A percentile compares a stretch with the other conserved stretches of the same genome.
Evolutionary conservation across 2,113 vertebrate species (phyloP).

Genomic region (Phyllostomus discolor): DNA sequence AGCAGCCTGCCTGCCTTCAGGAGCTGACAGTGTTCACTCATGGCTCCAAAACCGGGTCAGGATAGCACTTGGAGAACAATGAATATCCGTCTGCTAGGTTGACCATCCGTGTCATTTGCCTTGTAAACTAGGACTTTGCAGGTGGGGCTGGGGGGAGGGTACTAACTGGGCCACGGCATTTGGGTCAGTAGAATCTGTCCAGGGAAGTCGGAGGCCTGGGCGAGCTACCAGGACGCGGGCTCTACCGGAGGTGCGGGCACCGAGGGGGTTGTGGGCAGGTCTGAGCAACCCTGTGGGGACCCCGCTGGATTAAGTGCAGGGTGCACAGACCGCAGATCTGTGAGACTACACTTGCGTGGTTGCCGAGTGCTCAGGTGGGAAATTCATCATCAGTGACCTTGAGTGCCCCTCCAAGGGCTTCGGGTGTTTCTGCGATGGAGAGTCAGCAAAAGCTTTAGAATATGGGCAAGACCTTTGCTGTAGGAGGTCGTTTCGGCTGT

Average conservation of each 20-base stretch:
- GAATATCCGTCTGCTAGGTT: background rate
- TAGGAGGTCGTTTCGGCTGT: background rate
- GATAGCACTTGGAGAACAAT: background rate
- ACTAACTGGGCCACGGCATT: background rate
- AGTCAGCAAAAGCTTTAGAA: background rate
- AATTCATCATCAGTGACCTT: background rate
- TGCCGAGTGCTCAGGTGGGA: background rate
- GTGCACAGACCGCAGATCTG: too few relatives aligned
- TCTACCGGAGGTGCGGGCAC: background rate
- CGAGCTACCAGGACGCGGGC: background rate
- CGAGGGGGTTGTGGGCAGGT: background rate
- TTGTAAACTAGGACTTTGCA: background rate
- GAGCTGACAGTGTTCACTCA: background rate
- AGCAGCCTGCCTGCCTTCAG: too few relatives aligned
- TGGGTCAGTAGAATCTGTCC: background rate
- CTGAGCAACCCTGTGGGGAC: too few relatives aligned
- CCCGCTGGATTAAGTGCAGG: too few relatives aligned
- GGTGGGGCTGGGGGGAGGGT: too few relatives aligned
- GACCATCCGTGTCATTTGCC: background rate
- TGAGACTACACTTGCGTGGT: background rate
- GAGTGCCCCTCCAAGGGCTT: background rate
- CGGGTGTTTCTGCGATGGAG: background rate
- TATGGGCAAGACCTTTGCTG: too few relatives aligned
- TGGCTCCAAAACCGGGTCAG: background rate
- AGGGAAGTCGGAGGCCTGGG: background rate